phyloP scores from a whole-genome alignment of 1,140 invertebrate genomes.

The Bombus haemorrhoidalis region DNA sequence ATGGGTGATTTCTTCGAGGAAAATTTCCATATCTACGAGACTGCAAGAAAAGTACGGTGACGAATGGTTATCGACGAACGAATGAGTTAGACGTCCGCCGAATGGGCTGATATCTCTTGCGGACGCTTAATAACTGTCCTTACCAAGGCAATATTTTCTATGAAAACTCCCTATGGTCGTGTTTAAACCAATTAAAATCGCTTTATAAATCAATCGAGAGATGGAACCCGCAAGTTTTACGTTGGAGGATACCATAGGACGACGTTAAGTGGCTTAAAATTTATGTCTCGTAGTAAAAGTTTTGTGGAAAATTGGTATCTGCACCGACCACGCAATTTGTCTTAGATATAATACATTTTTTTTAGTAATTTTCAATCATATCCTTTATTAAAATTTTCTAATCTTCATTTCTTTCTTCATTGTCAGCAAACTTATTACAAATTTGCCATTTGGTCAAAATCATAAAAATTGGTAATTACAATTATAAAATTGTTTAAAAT shows the following conservation, averaged over 20 bases:
- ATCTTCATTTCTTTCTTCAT: too few relatives aligned
- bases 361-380: too few relatives aligned
- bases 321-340: neutral
- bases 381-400: too few relatives aligned
- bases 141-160: neutral
- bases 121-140: neutral
- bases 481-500: too few relatives aligned
- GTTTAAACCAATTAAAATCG: neutral
- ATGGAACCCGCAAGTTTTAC: neutral
- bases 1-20: neutral
- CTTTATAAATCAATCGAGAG: neutral
- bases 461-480: too few relatives aligned
- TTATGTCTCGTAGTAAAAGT: neutral
- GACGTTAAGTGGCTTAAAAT: neutral
- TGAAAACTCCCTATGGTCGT: neutral
- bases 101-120: neutral
- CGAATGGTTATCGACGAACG: constrained; percentile 1
- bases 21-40: neutral
- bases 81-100: neutral
- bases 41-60: neutral
- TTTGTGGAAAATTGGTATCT: neutral
- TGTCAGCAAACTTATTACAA: too few relatives aligned
- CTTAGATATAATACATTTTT: neutral
- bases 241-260: neutral
- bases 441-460: too few relatives aligned